Base-by-base conservation (phyloP, 2,797 vertebrate species). In the Austrolebias charrua region DNA sequence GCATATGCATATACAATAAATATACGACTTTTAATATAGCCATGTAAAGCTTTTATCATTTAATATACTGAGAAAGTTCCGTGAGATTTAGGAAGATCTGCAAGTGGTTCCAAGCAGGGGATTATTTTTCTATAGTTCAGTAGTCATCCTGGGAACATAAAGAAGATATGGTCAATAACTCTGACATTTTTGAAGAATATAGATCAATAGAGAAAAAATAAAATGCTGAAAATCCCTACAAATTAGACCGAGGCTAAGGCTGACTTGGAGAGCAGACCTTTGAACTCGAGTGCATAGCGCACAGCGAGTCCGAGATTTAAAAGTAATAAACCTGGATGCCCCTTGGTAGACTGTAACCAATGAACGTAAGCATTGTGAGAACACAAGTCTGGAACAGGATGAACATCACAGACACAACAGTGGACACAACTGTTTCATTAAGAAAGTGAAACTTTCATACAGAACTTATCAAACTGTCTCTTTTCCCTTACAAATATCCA, bases 281-380 rank as follows among this genome's bases (percentile, higher is more conserved):
- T 20, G 9, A 49, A 61, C 38, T 8, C 5, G 4, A 51, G 16
- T 19, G 38, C 38, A 38, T 11, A 43, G 18, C 14, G 5, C 18
- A 42, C 40, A 43, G 16, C 4, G 15, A 42, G 28, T 20, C 16
- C 19, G 29, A 63, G 51, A 63, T 63, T 63, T 54, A 20, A 63
- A 54, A 55, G 31, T 55, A 47, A 54, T 55, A 54, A 54, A 38
- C 4, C 8, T 46, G 13, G 8, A 47, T 52, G 10, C 31, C n/a
- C 29, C 19, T 16, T 51, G 46, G 24, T 20, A 18, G 29, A 33
- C 13, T 42, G 29, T 62, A 46, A 54, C 52, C 6, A 54, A 47
- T 11, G 16, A 28, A 46, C 15, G 15, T 12, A 38, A 35, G 12
- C 20, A 29, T 18, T 43, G 31, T 29, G 14, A 29, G 18, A 33